Base-by-base conservation (phyloP, 1,140 invertebrate species). In the Papilio polytes region DNA sequence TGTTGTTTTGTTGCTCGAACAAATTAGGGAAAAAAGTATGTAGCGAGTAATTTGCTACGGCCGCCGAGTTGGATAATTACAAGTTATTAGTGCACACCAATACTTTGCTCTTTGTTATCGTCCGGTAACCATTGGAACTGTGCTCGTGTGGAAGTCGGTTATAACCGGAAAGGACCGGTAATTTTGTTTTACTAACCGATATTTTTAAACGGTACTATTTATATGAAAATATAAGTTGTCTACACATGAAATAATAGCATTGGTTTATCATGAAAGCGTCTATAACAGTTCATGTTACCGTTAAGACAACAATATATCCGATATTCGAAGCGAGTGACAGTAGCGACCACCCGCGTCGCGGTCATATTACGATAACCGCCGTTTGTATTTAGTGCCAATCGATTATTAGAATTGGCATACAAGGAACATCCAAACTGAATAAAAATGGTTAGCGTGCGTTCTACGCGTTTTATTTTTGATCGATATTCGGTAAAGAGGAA, bases 1-100 rank as follows among this genome's bases (percentile, higher is more conserved):
- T 9, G 59, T 70, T 70, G 63, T 70, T 70, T 70, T 70, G 63
- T 70, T 41, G 63, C 63, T 70, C 13, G 63, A 70, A 70, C 63
- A 70, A 70, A 70, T 70, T 70, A 70, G 26, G 26, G 63, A 26
- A 70, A 70, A 70, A 70, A 70, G 63, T 31, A 31, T 15, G 63
- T 31, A 31, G 63, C 63, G 63, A 31, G 20, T 70, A 70, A 70
- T 70, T 70, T 15, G 26, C 63, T 12, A 70, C 63, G 63, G 26
- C 63, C 63, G 63, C 13, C 26, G 63, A 70, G 13, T 26, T 31
- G 22, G 26, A 13, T 70, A 70, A 70, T 70, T 70, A 31, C 63
- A 31, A 70, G 26, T 70, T 31, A 70, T 70, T 70, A 70, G 20
- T 22, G 20, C 59, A 12, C 20, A 70, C 63, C 63, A 31, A 70